A percentile compares a stretch with the other conserved stretches of the same genome.
These are phyloP conservation scores for Trissonchulus latispiculum DNA, from an alignment of 2,888 invertebrate genomes.

Conservation along the genomic window DNA sequence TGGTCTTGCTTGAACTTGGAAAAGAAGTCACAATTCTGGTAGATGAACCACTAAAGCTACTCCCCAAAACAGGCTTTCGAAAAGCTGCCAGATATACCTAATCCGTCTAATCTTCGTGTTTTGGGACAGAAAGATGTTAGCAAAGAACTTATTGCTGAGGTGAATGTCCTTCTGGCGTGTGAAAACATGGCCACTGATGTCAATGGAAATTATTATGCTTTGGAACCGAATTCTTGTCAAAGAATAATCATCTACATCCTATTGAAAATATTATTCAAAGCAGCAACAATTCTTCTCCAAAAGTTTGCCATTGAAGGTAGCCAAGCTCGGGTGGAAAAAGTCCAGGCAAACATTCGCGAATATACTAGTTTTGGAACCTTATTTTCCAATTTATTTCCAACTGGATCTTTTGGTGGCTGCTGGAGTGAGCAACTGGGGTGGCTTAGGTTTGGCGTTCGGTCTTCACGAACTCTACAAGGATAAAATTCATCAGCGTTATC, in stretches of 20 bases:
- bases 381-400: not conserved
- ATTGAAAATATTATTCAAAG: too few relatives aligned
- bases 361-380: not conserved
- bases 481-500: not conserved
- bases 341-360: not conserved
- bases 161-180: too few relatives aligned
- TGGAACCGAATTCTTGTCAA: not conserved
- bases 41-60: not conserved
- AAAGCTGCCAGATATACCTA: too few relatives aligned
- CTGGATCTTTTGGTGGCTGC: not conserved
- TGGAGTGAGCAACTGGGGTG: not conserved
- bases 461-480: not conserved
- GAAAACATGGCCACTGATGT: too few relatives aligned
- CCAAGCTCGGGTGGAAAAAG: too few relatives aligned
- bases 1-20: too few relatives aligned
- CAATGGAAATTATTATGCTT: not conserved
- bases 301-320: too few relatives aligned
- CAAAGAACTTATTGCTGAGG: too few relatives aligned
- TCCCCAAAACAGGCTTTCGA: not conserved
- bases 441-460: not conserved
- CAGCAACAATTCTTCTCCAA: too few relatives aligned
- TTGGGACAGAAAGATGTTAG: too few relatives aligned
- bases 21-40: too few relatives aligned
- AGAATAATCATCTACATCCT: not conserved
- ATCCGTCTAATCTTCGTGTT: too few relatives aligned